phyloP scores from a whole-genome alignment of 1,140 invertebrate species.

The Meloidogyne hapla region DNA sequence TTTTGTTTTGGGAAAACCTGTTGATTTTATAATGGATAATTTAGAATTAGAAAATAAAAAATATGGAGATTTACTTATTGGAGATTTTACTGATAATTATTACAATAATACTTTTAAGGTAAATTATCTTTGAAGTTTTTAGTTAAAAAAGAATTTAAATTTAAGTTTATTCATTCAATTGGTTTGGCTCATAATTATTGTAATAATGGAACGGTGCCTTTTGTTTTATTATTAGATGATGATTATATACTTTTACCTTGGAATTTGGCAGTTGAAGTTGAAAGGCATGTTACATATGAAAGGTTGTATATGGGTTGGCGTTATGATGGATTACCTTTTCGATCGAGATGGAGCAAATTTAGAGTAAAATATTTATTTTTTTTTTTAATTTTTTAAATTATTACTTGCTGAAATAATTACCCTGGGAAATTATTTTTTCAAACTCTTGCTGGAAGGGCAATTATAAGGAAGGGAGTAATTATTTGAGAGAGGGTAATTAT shows the following conservation, averaged over 20 bases:
- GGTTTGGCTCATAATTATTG: constrained; percentile 47
- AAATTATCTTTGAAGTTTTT: neutral
- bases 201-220: constrained; percentile 35
- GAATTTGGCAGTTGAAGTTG: constrained; percentile 46
- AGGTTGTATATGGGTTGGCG: constrained; percentile 55
- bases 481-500: too few species aligned
- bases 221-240: constrained; percentile 55
- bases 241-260: constrained; percentile 51
- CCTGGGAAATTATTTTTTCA: too few species aligned
- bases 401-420: too few species aligned
- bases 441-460: too few species aligned
- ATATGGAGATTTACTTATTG: constrained; percentile 49
- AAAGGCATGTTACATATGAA: constrained; percentile 28
- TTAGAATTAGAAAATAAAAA: constrained; percentile 32
- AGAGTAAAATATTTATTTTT: constrained; percentile 30
- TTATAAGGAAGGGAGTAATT: too few species aligned
- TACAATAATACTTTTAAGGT: constrained; percentile 57
- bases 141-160: constrained; percentile 21
- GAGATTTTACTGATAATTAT: constrained; percentile 52
- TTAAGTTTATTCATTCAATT: constrained; percentile 46
- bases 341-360: constrained; percentile 50
- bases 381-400: too few species aligned
- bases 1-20: constrained; percentile 51
- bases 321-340: constrained; percentile 57
- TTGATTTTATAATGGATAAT: neutral